Evolutionary conservation across 2,888 invertebrate genomes (phyloP), one percentile per base, ranked within the genome.

Genomic region (Carpatolechia fugitivella): DNA sequence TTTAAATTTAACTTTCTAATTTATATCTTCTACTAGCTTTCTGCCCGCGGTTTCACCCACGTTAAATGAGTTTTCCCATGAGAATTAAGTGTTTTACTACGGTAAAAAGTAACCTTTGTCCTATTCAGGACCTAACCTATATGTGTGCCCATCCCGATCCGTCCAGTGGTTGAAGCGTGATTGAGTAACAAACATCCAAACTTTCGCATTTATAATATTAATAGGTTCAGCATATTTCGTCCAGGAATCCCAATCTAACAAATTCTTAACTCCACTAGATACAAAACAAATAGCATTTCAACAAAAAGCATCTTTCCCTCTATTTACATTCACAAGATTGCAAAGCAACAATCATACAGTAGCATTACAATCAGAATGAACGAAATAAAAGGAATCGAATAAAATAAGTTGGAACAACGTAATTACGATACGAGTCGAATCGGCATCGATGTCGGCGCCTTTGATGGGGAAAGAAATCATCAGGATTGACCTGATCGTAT

Each of bases 321-420:
- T 44, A 44, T 44, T 44, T 44, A 44, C 44, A 44, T 44, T 44
- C 29, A 44, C 44, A 29, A 44, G 44, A 44, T 44, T 44, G 29
- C 44, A 20, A 24, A 29, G 24, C 44, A 20, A 44, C 44, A 44
- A 44, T 44, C 44, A 44, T 44, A 44, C 44, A 44, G 44, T 44
- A 44, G 44, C 44, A 44, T 38, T 38, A 40, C 36, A 52, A 18
- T 20, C 20, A 7, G 58, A 59, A 60, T 44, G 63, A 70, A 71
- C 65, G 40, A 38, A 56, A 49, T 49, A 49, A 49, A 64, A 69
- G 64, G 62, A 66, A 67, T 70, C 70, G 70, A 77, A 73, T 72
- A 70, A 70, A 70, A 68, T 75, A 78, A 82, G 76, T 74, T 74
- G 67, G 73, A 62, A 55, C 52, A 57, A 50, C 56, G 55, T 60